These are phyloP conservation scores for Andrena hattorfiana DNA, from an alignment of 2,888 invertebrate genomes.

Conservation along the genomic window DNA sequence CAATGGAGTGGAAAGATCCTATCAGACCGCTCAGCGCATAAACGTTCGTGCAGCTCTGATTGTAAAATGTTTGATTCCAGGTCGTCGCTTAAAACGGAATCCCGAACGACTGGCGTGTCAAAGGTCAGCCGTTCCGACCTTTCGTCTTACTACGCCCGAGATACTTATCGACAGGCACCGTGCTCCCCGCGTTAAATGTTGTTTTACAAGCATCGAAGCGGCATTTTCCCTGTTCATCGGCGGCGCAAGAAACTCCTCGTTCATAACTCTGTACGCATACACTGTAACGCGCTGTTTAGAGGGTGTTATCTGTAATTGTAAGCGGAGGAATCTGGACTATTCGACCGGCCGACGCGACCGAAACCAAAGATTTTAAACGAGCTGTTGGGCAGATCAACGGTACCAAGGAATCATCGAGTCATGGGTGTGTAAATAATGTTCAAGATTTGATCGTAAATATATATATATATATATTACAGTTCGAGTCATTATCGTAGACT, in stretches of 20 bases:
- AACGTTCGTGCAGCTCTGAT: background rate
- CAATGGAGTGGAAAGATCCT: constrained; percentile 3
- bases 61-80: constrained; percentile 36
- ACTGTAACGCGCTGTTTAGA: constrained; percentile 46
- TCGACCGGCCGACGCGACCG: constrained; percentile 3
- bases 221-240: constrained; percentile 8
- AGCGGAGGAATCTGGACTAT: constrained; percentile 30
- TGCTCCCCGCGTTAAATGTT: constrained; percentile 33
- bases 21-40: background rate
- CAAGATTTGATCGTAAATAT: constrained; percentile 49
- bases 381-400: constrained; percentile 12
- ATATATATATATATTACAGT: constrained; percentile 29
- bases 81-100: constrained; percentile 28
- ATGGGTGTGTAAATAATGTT: constrained; percentile 55
- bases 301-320: constrained; percentile 47
- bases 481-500: constrained; percentile 55
- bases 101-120: constrained; percentile 4
- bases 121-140: constrained; percentile 16
- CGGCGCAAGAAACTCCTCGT: constrained; percentile 18
- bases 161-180: constrained; percentile 49
- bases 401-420: background rate
- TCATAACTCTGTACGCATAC: constrained; percentile 25
- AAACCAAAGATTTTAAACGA: constrained; percentile 39
- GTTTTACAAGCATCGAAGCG: background rate
- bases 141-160: constrained; percentile 40